Evolutionary conservation across 1,140 invertebrate species (phyloP), one percentile per base, ranked within the genome.

Genomic region (Bombus breviceps): DNA sequence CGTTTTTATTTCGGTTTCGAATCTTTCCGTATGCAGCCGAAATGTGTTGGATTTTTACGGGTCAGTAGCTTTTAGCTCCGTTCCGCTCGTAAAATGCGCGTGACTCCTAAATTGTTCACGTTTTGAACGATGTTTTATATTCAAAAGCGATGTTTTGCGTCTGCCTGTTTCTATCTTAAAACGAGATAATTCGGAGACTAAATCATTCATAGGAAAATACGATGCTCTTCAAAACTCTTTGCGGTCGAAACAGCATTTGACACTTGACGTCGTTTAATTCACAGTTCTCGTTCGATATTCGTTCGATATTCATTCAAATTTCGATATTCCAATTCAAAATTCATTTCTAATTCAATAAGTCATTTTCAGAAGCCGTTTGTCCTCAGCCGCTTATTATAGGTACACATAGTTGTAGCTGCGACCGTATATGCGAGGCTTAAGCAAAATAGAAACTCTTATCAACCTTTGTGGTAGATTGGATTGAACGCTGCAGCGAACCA

Each of bases 41-140:
- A 81, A 81, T 53, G 69, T 32, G 80, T 81, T 66, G 71, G 59
- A 47, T 75, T 82, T 82, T 82, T 75, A 75, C 71, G 71, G 41
- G 71, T 62, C 57, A 73, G 71, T 75, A 57, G 80, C 57, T 64
- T 82, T 74, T 72, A 37, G 22, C 41, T 34, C 41, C 39, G 43
- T 32, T 39, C 22, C 10, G 39, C 71, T 75, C 81, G 81, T 82
- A 74, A 82, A 82, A 82, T 57, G 80, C 39, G 80, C 71, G 69
- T 47, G 57, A 66, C 57, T 82, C 25, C 34, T 34, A 74, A 82
- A 82, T 82, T 74, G 69, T 59, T 82, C 71, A 34, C 81, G 13
- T 64, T 81, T 73, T 62, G 18, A 73, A 73, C 69, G 39, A 43
- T 75, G 41, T 64, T 64, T 71, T 64, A 74, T 82, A 32, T 43